A percentile compares a stretch with the other conserved stretches of the same genome.
phyloP scores from a whole-genome alignment of 2,113 vertebrate species.

The Litocranius walleri region DNA sequence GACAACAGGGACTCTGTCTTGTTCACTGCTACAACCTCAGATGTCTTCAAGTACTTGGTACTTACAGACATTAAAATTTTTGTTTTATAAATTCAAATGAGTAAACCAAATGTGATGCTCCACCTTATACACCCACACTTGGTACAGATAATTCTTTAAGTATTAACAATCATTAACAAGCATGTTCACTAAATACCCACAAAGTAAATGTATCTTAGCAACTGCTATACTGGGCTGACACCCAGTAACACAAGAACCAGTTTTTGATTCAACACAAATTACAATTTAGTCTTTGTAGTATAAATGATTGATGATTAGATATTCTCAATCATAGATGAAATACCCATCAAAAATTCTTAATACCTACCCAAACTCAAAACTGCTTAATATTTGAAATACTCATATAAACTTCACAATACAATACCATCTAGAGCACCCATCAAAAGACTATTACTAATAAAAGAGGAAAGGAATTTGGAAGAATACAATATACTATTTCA shows the following conservation, averaged over 20 bases:
- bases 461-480: conserved; percentile 10
- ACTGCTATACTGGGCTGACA: background rate
- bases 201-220: conserved; percentile 7
- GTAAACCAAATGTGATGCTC: background rate
- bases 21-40: background rate
- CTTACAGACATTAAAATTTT: background rate
- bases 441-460: conserved; percentile 19
- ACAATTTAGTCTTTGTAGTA: conserved; percentile 13
- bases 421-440: background rate
- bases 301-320: background rate
- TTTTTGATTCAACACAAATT: background rate
- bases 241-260: background rate
- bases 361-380: background rate
- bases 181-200: background rate
- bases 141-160: background rate
- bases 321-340: background rate
- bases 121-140: background rate
- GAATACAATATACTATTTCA: background rate
- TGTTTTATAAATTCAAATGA: conserved; percentile 23
- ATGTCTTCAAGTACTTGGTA: background rate
- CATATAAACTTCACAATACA: background rate
- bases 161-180: conserved; percentile 28
- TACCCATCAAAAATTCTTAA: background rate
- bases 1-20: background rate
- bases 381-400: background rate